Base-by-base conservation (phyloP, 2,888 invertebrate genomes). In the Eumacrocentrus americanus region DNA sequence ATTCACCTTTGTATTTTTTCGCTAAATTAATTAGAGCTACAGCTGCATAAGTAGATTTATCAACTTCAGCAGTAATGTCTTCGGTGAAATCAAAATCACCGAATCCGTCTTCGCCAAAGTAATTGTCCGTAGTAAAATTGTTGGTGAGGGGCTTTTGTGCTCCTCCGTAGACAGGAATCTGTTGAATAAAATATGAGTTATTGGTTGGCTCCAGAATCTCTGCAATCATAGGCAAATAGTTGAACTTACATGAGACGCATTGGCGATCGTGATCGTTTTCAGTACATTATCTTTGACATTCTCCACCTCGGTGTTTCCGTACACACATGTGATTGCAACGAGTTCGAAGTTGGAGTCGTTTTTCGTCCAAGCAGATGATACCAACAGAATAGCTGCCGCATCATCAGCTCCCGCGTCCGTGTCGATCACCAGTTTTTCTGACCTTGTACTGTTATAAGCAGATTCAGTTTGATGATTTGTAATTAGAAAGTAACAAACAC, bases 311-410 rank as follows among this genome's bases (percentile, higher is more conserved):
- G 84, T 82, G 69, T 86, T 87, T 2, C 87, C 87, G 42, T 82
- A 78, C 1, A 82, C 81, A 64, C 84, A 84, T 1, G 86, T 87
- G 48, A 87, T 83, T n/a, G 82, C 87, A 1, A 85, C 42, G 3
- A 86, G 72, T 48, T 83, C 74, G 4, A 81, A 74, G 47, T 51
- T 54, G 2, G 51, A 51, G 1, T 73, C 62, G 1, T 71, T 61
- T 20, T 7, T 67, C 56, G 6, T 58, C 63, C 22, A 29, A 11
- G 70, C 67, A 3, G 68, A 67, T 4, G 83, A 65, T 2, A 78
- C 71, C 35, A 83, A 63, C 35, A 83, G 66, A 52, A 84, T 74
- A 1, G 82, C 84, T 42, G 77, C 56, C 0, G 83, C 83, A 68
- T 84, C 84, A 62, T 84, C 84, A 0, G 73, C 75, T 1, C 84